Conservation (phyloP, 2,888 invertebrate genomes). For the Hypena proboscidalis region DNA sequence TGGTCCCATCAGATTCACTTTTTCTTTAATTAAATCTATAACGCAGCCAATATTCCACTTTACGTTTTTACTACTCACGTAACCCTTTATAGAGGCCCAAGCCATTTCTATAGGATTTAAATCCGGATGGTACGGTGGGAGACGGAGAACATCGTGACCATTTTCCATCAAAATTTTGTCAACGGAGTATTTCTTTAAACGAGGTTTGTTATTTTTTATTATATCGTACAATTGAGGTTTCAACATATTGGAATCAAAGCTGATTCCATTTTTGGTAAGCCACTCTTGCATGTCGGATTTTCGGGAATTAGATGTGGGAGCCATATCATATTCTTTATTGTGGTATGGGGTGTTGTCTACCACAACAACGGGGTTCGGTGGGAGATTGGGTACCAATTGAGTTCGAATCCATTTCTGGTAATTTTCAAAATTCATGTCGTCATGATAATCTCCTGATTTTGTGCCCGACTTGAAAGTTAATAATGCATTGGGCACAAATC, state of each 20-base stretch:
- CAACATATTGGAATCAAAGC: background rate
- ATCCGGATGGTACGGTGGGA: slow-evolving; percentile 4
- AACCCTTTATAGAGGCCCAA: slow-evolving; percentile 2
- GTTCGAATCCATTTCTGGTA: slow-evolving; percentile 42
- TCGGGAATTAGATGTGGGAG: slow-evolving; percentile 23
- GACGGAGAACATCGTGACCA: background rate
- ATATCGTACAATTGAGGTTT: slow-evolving; percentile 7
- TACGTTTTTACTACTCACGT: background rate
- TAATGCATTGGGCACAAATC: slow-evolving; percentile 28
- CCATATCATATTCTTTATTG: slow-evolving; percentile 25
- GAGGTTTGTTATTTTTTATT: background rate
- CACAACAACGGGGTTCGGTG: slow-evolving; percentile 33
- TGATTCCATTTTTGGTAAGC: background rate
- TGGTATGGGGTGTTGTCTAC: slow-evolving; percentile 44
- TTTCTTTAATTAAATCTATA: slow-evolving; percentile 1
- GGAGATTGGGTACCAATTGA: slow-evolving; percentile 44
- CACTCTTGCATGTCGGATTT: slow-evolving; percentile 3
- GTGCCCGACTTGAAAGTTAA: slow-evolving; percentile 11
- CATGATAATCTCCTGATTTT: slow-evolving; percentile 31
- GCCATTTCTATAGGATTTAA: slow-evolving; percentile 1
- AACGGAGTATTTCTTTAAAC: background rate
- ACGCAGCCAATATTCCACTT: background rate
- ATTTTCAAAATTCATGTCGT: slow-evolving; percentile 40
- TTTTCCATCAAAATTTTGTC: background rate
- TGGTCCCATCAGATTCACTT: background rate